Evolutionary conservation across 2,888 invertebrate species (phyloP).

Genomic region (Eubasilissa splendida): DNA sequence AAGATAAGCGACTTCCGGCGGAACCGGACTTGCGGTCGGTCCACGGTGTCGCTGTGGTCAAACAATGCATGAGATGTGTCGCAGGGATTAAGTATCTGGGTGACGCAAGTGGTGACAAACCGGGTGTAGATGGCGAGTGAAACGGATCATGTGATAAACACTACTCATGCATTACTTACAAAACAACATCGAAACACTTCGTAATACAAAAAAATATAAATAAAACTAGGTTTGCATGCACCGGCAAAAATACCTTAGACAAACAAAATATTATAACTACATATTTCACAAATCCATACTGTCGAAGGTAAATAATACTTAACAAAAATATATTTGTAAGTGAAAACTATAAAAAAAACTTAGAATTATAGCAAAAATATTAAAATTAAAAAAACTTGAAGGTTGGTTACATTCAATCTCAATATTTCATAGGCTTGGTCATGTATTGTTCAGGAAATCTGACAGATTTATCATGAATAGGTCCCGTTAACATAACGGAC

Average conservation of each 20-base stretch:
- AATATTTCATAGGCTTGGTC: constrained; percentile 26
- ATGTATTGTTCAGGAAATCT: constrained; percentile 24
- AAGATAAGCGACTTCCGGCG: background rate
- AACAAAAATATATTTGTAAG: constrained; percentile 57
- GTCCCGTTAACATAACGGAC: constrained; percentile 45
- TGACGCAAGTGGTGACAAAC: background rate
- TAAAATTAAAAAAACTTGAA: constrained; percentile 39
- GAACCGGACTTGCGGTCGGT: background rate
- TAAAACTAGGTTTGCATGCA: constrained; percentile 54
- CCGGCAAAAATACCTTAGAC: constrained; percentile 49
- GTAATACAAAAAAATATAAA: constrained; percentile 37
- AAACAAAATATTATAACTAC: constrained; percentile 47
- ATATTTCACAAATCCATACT: constrained; percentile 49
- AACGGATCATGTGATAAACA: background rate
- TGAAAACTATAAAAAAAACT: constrained; percentile 48
- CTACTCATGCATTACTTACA: constrained; percentile 35
- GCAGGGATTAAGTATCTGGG: background rate
- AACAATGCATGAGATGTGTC: background rate
- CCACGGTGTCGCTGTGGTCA: background rate
- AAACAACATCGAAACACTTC: constrained; percentile 35
- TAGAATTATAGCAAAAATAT: constrained; percentile 46
- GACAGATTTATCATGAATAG: constrained; percentile 9
- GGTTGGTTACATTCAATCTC: constrained; percentile 45
- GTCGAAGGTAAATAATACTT: constrained; percentile 57
- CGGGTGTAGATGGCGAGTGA: background rate